Percentiles rank a stretch among this genome's conserved stretches.
These are phyloP conservation scores for Crocuta crocuta DNA, from an alignment of 2,113 vertebrate genomes.

Conservation along the genomic window DNA sequence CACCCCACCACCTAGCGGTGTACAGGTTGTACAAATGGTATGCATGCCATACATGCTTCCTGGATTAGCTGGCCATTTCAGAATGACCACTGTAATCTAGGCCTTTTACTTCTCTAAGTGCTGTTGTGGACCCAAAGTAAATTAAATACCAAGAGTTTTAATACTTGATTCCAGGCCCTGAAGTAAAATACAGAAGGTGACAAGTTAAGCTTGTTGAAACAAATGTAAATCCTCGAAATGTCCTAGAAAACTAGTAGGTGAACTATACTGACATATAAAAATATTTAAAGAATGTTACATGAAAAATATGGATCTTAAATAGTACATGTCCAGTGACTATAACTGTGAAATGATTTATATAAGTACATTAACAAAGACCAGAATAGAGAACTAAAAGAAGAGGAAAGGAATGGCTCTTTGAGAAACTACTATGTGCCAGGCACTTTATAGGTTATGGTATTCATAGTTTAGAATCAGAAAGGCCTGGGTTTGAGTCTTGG, in stretches of 20 bases:
- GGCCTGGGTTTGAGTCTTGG: not conserved
- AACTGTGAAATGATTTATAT: constrained; percentile 26
- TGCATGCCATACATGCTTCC: not conserved
- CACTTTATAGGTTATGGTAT: not conserved
- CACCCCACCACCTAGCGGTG: not conserved
- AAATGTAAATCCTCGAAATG: constrained; percentile 18
- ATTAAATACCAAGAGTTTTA: constrained; percentile 39
- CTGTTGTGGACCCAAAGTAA: not conserved
- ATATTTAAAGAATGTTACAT: constrained; percentile 38
- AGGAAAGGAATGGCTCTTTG: not conserved
- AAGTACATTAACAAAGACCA: not conserved
- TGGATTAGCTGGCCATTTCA: not conserved
- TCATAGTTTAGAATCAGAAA: constrained; percentile 31
- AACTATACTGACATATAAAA: not conserved
- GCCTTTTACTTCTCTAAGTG: not conserved
- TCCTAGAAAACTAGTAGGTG: not conserved
- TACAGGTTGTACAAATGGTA: not conserved
- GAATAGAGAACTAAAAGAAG: not conserved
- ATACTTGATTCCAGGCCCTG: not conserved
- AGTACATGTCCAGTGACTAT: not conserved
- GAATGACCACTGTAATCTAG: not conserved
- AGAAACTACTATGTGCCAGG: not conserved
- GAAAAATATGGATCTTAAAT: constrained; percentile 32
- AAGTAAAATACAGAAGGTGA: constrained; percentile 51
- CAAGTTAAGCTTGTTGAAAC: constrained; percentile 30